These are phyloP conservation scores for Zalophus californianus DNA, from an alignment of 2,797 vertebrate species.

Conservation along the genomic window DNA sequence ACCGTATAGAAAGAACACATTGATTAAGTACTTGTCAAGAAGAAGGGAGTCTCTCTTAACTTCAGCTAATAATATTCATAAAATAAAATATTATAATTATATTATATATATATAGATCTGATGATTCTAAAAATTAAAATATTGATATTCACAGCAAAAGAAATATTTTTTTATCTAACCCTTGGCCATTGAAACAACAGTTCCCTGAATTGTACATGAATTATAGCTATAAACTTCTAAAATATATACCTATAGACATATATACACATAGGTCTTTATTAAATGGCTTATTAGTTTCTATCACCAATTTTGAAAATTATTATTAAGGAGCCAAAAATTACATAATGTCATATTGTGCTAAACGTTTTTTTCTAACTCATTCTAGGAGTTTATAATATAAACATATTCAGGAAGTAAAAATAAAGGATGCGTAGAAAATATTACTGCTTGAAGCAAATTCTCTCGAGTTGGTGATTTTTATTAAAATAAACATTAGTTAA, in stretches of 20 bases:
- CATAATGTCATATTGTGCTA: not conserved
- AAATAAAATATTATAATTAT: not conserved
- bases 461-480: not conserved
- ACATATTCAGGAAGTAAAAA: not conserved
- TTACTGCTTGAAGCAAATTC: not conserved
- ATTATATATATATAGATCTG: not conserved
- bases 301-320: conserved; percentile 39
- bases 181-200: not conserved
- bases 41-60: not conserved
- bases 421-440: not conserved
- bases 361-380: not conserved
- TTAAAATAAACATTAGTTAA: not conserved
- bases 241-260: not conserved
- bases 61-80: not conserved
- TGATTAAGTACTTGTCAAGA: not conserved
- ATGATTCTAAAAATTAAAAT: conserved; percentile 42
- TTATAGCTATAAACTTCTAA: not conserved
- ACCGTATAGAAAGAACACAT: not conserved
- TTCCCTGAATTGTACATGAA: not conserved
- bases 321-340: not conserved
- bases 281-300: not conserved
- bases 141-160: not conserved
- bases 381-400: not conserved
- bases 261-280: not conserved
- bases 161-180: not conserved